Base-by-base conservation (phyloP, 2,888 invertebrate species). In the Calameuta pallipes region DNA sequence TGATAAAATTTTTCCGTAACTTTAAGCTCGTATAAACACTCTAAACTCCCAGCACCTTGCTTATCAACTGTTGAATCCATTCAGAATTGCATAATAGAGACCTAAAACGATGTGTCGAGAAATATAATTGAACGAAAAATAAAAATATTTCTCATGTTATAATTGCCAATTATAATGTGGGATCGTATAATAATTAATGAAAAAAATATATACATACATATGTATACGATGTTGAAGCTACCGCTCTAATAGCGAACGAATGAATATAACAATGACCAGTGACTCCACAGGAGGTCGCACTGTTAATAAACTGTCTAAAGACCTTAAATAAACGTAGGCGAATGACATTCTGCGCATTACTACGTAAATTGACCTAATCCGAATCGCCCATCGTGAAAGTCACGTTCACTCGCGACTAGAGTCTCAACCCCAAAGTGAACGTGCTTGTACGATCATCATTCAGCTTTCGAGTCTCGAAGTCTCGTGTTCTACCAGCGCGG, bases 361-460 rank as follows among this genome's bases (percentile, higher is more conserved):
- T 23, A 33, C 75, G 70, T 75, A 75, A 75, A 78, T 75, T 78
- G 78, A 70, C 74, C 69, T 75, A 75, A 78, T 75, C 69, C 75
- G 75, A 13, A 37, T 37, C 71, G 70, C 69, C 75, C 78, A 75
- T 71, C 35, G 70, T 31, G 37, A 69, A 68, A 74, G 69, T 37
- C 69, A 77, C 74, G 34, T 13, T 35, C n/a, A 73, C 76, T 73
- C n/a, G 56, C 23, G 9, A 9, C 56, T 56, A 9, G 56, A 56
- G 56, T 23, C 56, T 23, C 56, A 23, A 56, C 23, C 56, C 56
- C 56, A 56, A 23, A 56, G 56, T 23, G 56, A 56, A 56, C 56
- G 56, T 56, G 56, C 9, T 6, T 9, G 6, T 9, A 4, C 6
- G 6, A 56, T 56, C 23, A 56, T 56, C 56, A 23, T 56, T 56